Percentiles rank a stretch among this genome's conserved stretches.
These are phyloP conservation scores for Tupiocoris notatus DNA, from an alignment of 2,888 invertebrate genomes.

Conservation along the genomic window DNA sequence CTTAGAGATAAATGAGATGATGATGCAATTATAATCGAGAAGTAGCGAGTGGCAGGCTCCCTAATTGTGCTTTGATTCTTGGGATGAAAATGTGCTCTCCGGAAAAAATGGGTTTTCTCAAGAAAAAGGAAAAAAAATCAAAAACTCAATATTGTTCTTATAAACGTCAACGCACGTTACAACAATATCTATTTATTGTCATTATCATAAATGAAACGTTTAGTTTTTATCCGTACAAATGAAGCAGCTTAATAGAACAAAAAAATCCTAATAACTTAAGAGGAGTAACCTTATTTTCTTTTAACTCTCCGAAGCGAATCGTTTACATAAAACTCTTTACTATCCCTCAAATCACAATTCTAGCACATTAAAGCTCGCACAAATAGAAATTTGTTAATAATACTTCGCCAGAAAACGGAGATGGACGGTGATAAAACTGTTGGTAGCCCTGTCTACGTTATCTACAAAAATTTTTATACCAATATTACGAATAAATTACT, in stretches of 20 bases:
- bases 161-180: not conserved
- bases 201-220: conserved; percentile 26
- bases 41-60: not conserved
- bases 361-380: conserved; percentile 39
- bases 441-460: conserved; percentile 14
- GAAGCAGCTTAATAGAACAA: not conserved
- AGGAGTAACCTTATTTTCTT: not conserved
- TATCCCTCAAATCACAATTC: conserved; percentile 1
- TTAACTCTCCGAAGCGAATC: conserved; percentile 1
- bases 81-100: conserved; percentile 31
- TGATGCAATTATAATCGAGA: too few species aligned
- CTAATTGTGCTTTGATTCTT: conserved; percentile 31
- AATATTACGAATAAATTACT: conserved; percentile 24
- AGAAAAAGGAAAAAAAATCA: not conserved
- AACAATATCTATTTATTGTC: conserved; percentile 37
- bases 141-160: not conserved
- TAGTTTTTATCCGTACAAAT: not conserved
- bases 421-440: conserved; percentile 38
- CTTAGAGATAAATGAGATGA: too few species aligned
- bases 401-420: conserved; percentile 23
- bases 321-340: conserved; percentile 13
- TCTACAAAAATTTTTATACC: conserved; percentile 2
- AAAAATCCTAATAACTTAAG: not conserved
- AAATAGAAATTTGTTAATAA: conserved; percentile 6
- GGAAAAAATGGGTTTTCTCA: not conserved